A percentile compares a stretch with the other conserved stretches of the same genome.
Evolutionary conservation across 2,888 invertebrate genomes (phyloP).

Genomic region (Calameuta pallipes): DNA sequence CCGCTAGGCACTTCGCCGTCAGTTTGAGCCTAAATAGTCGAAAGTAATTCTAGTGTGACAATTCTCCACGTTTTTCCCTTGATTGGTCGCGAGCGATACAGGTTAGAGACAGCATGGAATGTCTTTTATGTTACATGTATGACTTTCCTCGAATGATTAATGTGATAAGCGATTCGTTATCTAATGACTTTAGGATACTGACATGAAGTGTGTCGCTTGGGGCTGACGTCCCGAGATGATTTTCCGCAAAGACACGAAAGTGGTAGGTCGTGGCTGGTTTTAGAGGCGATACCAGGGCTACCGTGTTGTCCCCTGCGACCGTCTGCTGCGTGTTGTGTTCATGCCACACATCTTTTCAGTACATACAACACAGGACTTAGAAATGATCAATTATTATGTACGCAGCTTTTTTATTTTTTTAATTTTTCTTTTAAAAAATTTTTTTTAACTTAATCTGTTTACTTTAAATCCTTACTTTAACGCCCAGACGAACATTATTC

Average conservation of each 20-base stretch:
- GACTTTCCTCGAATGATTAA: background rate
- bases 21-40: constrained; percentile 62
- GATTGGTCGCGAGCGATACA: no score
- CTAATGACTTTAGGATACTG: constrained; percentile 44
- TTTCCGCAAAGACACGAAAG: constrained; percentile 73
- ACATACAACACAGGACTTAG: constrained; percentile 40
- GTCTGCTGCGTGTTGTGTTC: constrained; percentile 71
- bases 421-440: no score
- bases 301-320: constrained; percentile 69
- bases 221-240: constrained; percentile 72
- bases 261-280: constrained; percentile 73
- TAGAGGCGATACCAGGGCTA: constrained; percentile 69
- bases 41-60: background rate
- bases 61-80: no score
- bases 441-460: no score
- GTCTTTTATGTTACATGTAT: background rate
- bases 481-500: no score
- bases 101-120: no score
- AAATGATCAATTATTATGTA: no score
- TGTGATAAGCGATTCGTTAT: background rate
- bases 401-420: no score
- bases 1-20: constrained; percentile 77
- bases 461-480: no score
- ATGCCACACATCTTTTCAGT: constrained; percentile 69
- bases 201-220: constrained; percentile 71